These are phyloP conservation scores for Harpalus rubripes DNA, from an alignment of 2,888 invertebrate genomes.

Conservation along the genomic window DNA sequence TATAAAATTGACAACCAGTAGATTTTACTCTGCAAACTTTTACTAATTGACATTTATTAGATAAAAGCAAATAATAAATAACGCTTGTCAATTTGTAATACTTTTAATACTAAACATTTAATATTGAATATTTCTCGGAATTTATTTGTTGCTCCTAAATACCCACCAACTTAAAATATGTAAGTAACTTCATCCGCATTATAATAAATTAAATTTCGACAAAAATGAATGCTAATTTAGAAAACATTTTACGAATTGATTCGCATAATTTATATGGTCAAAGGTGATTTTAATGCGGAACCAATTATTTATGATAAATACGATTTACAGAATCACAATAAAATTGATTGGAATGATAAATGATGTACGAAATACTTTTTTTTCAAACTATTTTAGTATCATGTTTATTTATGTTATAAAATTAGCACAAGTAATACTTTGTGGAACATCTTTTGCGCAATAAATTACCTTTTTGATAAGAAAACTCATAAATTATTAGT, in stretches of 20 bases:
- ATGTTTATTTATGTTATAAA: neutral
- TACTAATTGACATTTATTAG: conserved; percentile 27
- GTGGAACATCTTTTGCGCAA: neutral
- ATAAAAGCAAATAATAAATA: conserved; percentile 45
- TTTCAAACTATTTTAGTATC: neutral
- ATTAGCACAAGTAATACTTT: neutral
- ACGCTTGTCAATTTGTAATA: conserved; percentile 23
- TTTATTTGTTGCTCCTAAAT: neutral
- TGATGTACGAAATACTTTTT: too few species aligned
- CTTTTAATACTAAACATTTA: conserved; percentile 24
- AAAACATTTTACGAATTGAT: too few species aligned
- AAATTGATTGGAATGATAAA: too few species aligned
- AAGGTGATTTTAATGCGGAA: too few species aligned
- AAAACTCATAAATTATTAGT: neutral
- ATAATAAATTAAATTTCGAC: neutral
- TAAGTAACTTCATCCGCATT: neutral
- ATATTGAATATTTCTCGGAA: neutral
- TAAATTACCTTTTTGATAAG: neutral
- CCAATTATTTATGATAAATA: too few species aligned
- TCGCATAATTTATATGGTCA: too few species aligned
- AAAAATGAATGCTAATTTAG: neutral
- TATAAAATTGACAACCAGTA: conserved; percentile 22
- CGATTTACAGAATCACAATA: too few species aligned
- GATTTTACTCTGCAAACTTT: conserved; percentile 23
- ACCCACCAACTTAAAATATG: too few species aligned